A percentile compares a stretch with the other conserved stretches of the same genome.
Conservation (phyloP, 2,113 vertebrate genomes). For the Thomomys bottae region DNA sequence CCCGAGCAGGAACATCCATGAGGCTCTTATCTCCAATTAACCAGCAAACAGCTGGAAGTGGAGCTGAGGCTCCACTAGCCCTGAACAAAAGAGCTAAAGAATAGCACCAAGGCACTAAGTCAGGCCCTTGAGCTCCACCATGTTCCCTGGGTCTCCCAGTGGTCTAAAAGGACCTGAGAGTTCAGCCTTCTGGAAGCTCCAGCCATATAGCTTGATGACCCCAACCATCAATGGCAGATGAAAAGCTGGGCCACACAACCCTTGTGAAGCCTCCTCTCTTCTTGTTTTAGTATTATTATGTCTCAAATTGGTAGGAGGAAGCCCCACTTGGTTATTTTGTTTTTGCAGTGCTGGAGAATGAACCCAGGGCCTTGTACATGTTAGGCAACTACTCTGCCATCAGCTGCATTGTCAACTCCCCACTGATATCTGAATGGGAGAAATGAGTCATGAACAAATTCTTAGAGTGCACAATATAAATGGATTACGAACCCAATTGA, state of each 20-base stretch:
- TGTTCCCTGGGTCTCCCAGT: background rate
- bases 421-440: background rate
- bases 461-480: background rate
- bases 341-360: background rate
- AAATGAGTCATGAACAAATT: background rate
- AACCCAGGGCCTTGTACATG: no score
- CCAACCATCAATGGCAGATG: background rate
- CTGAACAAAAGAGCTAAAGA: no score
- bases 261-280: background rate
- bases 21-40: no score
- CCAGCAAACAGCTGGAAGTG: no score
- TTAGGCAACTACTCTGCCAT: background rate
- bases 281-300: background rate
- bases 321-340: background rate
- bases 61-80: no score
- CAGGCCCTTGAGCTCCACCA: background rate
- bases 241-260: background rate
- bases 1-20: no score
- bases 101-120: no score
- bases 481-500: background rate
- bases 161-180: background rate
- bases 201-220: background rate
- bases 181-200: background rate
- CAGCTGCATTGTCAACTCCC: background rate
- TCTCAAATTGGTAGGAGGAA: background rate